Evolutionary conservation across 2,888 invertebrate genomes (phyloP).

Genomic region (Lepidochrysops patricia): DNA sequence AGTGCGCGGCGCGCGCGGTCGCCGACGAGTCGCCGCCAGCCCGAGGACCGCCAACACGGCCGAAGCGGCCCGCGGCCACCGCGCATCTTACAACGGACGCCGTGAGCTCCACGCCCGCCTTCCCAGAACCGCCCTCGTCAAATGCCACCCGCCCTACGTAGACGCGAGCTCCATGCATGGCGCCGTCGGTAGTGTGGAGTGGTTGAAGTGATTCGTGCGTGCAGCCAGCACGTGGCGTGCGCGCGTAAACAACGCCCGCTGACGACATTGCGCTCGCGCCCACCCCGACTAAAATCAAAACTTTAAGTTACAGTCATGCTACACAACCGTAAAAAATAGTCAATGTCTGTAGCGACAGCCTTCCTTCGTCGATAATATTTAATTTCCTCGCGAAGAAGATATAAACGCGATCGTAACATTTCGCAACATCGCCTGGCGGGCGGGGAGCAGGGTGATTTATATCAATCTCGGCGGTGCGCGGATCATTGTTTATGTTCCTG

Average conservation of each 20-base stretch:
- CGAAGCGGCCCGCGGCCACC: conserved; percentile 9
- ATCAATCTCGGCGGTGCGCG: not conserved
- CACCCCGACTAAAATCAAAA: not conserved
- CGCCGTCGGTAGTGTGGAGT: not conserved
- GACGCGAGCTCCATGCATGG: not conserved
- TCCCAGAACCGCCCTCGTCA: too few relatives aligned
- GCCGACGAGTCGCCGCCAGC: conserved; percentile 40
- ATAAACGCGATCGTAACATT: too few relatives aligned
- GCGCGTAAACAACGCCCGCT: not conserved
- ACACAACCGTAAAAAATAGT: not conserved
- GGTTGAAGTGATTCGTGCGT: not conserved
- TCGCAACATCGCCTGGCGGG: too few relatives aligned
- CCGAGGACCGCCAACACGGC: conserved; percentile 19
- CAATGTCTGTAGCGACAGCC: too few relatives aligned
- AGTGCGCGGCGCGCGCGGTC: conserved; percentile 63
- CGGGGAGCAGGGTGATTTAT: not conserved
- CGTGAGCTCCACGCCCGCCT: conserved; percentile 5
- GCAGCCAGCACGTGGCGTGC: not conserved
- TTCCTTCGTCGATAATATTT: too few relatives aligned
- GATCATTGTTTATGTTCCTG: conserved; percentile 12
- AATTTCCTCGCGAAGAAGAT: too few relatives aligned
- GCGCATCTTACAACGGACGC: too few relatives aligned
- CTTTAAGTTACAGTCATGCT: not conserved
- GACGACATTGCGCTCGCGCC: not conserved
- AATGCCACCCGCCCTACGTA: not conserved